Conservation (phyloP, 2,113 vertebrate species). For the Catagonus wagneri region DNA sequence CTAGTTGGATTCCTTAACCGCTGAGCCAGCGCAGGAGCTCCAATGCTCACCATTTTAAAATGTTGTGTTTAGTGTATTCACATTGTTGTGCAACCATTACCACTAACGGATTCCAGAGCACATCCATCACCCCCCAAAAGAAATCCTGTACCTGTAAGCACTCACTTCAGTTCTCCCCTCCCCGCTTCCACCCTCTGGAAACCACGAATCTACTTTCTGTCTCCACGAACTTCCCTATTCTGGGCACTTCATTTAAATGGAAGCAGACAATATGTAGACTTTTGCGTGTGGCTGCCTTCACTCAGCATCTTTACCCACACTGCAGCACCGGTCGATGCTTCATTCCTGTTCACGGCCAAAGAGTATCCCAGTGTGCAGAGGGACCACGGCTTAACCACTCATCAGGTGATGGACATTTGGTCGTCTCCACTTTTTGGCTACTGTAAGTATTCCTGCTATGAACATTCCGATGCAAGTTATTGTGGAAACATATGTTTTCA, state of each 20-base stretch:
- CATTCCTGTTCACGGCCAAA: neutral
- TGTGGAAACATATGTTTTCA: neutral
- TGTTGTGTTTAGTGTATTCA: neutral
- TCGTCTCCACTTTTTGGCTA: neutral
- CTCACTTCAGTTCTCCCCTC: neutral
- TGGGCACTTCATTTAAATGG: neutral
- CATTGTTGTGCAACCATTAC: neutral
- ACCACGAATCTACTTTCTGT: neutral
- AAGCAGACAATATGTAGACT: neutral
- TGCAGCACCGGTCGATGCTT: accelerated
- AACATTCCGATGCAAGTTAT: neutral
- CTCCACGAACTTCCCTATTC: neutral
- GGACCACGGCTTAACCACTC: neutral
- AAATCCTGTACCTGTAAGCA: neutral
- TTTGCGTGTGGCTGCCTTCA: neutral
- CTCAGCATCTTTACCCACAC: neutral
- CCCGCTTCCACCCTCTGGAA: neutral
- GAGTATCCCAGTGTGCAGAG: neutral
- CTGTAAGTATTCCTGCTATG: neutral
- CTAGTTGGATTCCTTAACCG: no score
- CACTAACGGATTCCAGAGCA: neutral
- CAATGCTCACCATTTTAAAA: neutral
- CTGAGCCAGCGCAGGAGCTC: no score
- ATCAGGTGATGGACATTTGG: neutral
- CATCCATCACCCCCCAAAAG: neutral